phyloP scores from a whole-genome alignment of 1,140 invertebrate genomes.

The Plectrocnemia conspersa region DNA sequence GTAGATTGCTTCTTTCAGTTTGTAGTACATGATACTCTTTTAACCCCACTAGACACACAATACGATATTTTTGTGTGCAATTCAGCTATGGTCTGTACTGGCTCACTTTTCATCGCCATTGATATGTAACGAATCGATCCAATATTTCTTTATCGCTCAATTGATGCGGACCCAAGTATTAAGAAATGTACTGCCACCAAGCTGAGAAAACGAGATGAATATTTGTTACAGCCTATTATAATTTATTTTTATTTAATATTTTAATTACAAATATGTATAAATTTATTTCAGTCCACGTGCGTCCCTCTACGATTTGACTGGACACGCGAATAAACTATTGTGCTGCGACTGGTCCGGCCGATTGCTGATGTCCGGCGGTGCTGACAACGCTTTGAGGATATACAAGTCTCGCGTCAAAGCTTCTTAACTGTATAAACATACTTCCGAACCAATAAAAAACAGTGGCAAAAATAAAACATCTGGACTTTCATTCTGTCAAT shows the following conservation, averaged over 20 bases:
- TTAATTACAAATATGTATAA: constrained; percentile 32
- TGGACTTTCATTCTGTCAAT: constrained; percentile 50
- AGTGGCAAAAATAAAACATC: constrained; percentile 24
- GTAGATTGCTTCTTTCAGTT: too few relatives aligned
- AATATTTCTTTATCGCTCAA: too few relatives aligned
- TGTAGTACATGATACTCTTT: too few relatives aligned
- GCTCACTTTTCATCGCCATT: too few relatives aligned
- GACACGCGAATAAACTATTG: constrained; percentile 92
- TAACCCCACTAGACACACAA: too few relatives aligned
- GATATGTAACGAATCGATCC: too few relatives aligned
- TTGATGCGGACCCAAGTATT: background rate
- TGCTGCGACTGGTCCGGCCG: constrained; percentile 91
- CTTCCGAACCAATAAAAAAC: background rate
- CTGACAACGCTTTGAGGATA: constrained; percentile 90
- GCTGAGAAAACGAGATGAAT: too few relatives aligned
- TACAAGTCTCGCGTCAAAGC: constrained; percentile 66
- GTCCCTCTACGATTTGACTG: constrained; percentile 86
- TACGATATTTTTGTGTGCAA: too few relatives aligned
- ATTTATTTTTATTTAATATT: too few relatives aligned
- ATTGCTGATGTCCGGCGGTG: constrained; percentile 84
- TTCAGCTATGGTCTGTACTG: too few relatives aligned
- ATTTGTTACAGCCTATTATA: too few relatives aligned
- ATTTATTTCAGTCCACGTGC: constrained; percentile 73
- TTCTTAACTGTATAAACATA: background rate
- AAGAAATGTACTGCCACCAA: too few relatives aligned